Evolutionary conservation across 2,797 vertebrate genomes (phyloP), one percentile per base, ranked within the genome.

Genomic region (Onychomys torridus): DNA sequence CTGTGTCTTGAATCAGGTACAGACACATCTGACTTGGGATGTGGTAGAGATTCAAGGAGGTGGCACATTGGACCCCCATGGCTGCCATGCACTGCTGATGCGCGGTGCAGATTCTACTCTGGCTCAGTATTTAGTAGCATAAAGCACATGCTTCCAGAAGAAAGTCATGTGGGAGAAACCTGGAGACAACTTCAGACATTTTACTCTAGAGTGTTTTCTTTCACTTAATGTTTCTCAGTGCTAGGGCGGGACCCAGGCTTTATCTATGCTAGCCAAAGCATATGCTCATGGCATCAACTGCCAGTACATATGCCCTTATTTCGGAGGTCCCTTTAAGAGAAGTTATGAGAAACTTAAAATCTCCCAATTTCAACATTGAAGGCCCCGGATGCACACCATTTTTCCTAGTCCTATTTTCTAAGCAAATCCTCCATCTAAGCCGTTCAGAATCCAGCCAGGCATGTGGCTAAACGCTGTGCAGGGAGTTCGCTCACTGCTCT

Each of bases 91-190:
- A 4, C 2, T 8, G 3, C 23, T 12, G 34, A 8, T 32, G 17
- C 1, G 0, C 7, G 23, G 3, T 27, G 0, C 21, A 29, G n/a
- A 14, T 0, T 40, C n/a, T 21, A 13, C 37, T 40, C 0, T 65
- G 14, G 6, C 0, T 87, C 73, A 57, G 34, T 59, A 23, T 65
- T 71, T 37, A 49, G 13, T 59, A 32, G 29, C 14, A 73, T 10
- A 32, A 49, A 79, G 29, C 10, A 21, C 23, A 29, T 34, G 19
- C 2, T 2, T 29, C 34, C 46, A 14, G 25, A 7, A 61, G 71
- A 67, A 63, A 34, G 16, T 46, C 34, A 3, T 23, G 13, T 57
- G 69, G 29, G 55, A 92, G 79, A 90, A 83, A 82, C 14, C 61
- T 43, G 23, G 61, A 88, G 46, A 34, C 25, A 46, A 57, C 29